Evolutionary conservation across 2,113 vertebrate genomes (phyloP).

Genomic region (Amblyopsis rosae): DNA sequence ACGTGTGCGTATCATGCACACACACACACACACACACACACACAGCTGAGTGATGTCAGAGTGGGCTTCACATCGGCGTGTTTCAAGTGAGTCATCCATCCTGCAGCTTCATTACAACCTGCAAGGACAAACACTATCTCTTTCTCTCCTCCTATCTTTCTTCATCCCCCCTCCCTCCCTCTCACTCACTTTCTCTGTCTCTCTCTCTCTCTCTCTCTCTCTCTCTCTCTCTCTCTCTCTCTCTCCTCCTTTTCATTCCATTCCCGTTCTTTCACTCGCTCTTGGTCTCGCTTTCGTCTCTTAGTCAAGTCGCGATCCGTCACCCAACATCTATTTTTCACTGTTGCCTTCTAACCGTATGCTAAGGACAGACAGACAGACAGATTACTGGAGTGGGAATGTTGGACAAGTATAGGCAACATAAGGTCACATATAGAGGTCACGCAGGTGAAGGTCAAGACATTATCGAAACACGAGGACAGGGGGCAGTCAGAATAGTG

Average conservation of each 20-base stretch:
- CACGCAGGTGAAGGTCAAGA: no score
- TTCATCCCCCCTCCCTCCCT: constrained; percentile 49
- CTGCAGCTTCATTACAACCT: constrained; percentile 74
- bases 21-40: constrained; percentile 22
- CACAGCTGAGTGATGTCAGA: constrained; percentile 63
- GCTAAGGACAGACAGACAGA: neutral
- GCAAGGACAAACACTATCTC: constrained; percentile 75
- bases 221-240: constrained; percentile 38
- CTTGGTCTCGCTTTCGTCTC: neutral
- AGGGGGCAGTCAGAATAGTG: no score
- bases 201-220: constrained; percentile 25
- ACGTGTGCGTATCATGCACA: neutral
- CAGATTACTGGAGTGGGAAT: constrained; percentile 1
- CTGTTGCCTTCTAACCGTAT: neutral
- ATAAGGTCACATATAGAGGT: no score
- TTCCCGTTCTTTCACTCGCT: constrained; percentile 4
- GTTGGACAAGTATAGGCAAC: constrained; percentile 11
- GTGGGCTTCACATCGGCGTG: constrained; percentile 62
- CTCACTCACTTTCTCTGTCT: constrained; percentile 43
- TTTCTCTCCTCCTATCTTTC: constrained; percentile 39
- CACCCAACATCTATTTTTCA: constrained; percentile 39
- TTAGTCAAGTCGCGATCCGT: neutral
- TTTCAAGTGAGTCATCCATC: constrained; percentile 75
- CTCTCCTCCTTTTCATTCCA: constrained; percentile 46
- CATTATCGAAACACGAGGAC: no score